Percentiles rank a stretch among this genome's conserved stretches.
phyloP scores from a whole-genome alignment of 2,888 invertebrate species.

The Meta bourneti region DNA sequence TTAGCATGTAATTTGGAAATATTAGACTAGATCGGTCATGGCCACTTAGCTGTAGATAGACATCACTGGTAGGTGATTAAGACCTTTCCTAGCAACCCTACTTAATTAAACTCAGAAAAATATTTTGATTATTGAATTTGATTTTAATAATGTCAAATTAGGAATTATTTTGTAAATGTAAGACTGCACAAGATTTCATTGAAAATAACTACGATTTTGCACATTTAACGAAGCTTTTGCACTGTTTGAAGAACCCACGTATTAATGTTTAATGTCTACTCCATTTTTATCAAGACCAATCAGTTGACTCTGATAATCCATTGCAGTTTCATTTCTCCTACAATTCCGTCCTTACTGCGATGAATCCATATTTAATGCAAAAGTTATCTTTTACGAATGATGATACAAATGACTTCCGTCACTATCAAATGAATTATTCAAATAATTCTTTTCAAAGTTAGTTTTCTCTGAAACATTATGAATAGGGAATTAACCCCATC shows the following conservation, averaged over 20 bases:
- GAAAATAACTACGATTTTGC: no score
- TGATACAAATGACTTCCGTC: constrained; percentile 9
- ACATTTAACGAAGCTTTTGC: not conserved
- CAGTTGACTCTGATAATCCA: not conserved
- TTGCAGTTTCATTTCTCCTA: not conserved
- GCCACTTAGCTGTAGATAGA: no score
- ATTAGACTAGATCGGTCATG: no score
- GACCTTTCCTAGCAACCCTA: no score
- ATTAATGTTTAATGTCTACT: not conserved
- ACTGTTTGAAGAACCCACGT: not conserved
- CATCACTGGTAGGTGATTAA: no score
- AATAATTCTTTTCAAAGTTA: constrained; percentile 25
- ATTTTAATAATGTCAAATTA: no score
- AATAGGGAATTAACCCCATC: constrained; percentile 13
- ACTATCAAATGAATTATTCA: constrained; percentile 12
- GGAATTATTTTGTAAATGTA: no score
- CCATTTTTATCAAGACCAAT: not conserved
- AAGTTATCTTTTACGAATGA: constrained; percentile 14
- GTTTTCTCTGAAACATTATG: not conserved
- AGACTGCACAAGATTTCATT: no score
- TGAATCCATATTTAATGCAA: constrained; percentile 15
- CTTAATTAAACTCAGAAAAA: no score
- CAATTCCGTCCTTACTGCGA: not conserved
- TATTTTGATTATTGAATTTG: no score
- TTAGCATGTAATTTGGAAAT: no score